Conservation (phyloP, 2,113 vertebrate genomes). For the Platysteira castanea region DNA sequence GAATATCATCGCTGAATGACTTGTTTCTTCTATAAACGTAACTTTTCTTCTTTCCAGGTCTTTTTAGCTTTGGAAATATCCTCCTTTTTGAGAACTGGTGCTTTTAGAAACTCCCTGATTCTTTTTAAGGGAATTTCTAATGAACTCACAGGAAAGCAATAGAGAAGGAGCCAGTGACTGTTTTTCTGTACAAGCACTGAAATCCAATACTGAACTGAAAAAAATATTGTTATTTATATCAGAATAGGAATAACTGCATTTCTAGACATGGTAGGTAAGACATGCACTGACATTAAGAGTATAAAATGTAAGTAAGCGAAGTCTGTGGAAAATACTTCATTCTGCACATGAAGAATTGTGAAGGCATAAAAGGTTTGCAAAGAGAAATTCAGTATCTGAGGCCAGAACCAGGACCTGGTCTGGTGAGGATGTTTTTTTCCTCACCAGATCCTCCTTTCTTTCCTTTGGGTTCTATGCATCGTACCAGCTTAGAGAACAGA, state of each 20-base stretch:
- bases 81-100: not conserved
- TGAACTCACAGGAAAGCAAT: not conserved
- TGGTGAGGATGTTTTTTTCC: not conserved
- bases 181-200: not conserved
- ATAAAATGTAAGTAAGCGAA: not conserved
- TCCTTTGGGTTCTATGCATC: not conserved
- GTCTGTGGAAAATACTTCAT: not conserved
- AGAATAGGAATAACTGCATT: not conserved
- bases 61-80: not conserved
- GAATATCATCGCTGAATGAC: not conserved
- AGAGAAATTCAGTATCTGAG: not conserved
- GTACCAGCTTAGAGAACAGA: not conserved
- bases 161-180: not conserved
- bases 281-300: not conserved
- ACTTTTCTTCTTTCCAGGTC: not conserved
- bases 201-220: not conserved
- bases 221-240: not conserved
- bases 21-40: not conserved
- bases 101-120: not conserved
- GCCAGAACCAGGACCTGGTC: not conserved
- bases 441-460: not conserved
- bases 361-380: not conserved
- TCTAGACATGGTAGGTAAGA: not conserved
- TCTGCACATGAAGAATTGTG: not conserved
- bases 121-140: not conserved